Conservation (phyloP, 2,113 vertebrate genomes). For the Eulacestoma nigropectus region DNA sequence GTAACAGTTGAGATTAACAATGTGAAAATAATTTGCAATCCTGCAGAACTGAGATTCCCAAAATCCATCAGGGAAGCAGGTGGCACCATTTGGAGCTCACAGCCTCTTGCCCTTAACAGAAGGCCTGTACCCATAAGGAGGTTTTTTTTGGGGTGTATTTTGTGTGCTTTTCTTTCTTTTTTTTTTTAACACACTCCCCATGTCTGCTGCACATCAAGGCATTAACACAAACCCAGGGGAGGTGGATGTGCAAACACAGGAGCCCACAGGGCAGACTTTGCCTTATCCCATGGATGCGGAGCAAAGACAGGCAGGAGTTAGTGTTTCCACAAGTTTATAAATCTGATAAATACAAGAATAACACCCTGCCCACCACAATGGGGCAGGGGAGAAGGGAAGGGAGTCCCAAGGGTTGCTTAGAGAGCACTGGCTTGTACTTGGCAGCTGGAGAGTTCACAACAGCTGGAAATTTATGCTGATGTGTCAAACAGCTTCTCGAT, state of each 20-base stretch:
- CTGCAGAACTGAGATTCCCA: background rate
- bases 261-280: background rate
- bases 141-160: too few species aligned
- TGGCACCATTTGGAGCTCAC: background rate
- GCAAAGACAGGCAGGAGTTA: background rate
- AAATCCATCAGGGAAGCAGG: background rate
- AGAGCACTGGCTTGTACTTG: background rate
- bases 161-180: background rate
- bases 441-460: background rate
- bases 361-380: constrained; percentile 28
- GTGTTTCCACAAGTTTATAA: constrained; percentile 63
- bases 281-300: background rate
- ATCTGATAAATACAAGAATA: constrained; percentile 51
- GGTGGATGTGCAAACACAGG: rapidly evolving
- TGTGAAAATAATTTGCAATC: background rate
- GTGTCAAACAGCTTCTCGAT: constrained; percentile 95
- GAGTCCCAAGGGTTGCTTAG: background rate
- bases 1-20: background rate
- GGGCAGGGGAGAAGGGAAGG: constrained; percentile 2
- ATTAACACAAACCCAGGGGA: background rate
- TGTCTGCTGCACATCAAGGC: background rate
- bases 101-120: background rate
- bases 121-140: background rate
- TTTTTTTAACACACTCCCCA: background rate
- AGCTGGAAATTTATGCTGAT: constrained; percentile 78